Evolutionary conservation across 2,888 invertebrate genomes (phyloP), one percentile per base, ranked within the genome.

Genomic region (Phania funesta): DNA sequence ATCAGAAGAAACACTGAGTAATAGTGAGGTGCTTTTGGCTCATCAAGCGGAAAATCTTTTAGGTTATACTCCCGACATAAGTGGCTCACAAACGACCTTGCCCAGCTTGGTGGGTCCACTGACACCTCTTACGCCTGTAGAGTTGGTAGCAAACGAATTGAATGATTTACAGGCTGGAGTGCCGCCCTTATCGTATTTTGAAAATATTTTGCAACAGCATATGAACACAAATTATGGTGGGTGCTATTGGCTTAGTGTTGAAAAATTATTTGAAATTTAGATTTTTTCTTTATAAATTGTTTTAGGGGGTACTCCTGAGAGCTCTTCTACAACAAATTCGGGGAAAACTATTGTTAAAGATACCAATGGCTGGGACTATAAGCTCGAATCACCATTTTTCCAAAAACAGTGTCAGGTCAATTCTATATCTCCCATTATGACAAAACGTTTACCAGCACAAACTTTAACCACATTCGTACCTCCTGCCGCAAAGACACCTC

Each of bases 1-100:
- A 52, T 94, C 95, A 6, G 96, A 96, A 88, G 96, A 95, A 87
- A 94, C 93, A 20, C 85, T 90, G 2, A 90, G 90, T 74, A 90
- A 89, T 75, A 90, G 89, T 54, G 91, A 90, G 74, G 85, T 88
- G 76, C 48, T 83, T 60, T 83, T 73, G 22, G 77, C 80, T 11
- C 87, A 87, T 11, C 86, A 85, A 20, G 80, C 85, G 20, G 87
- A 87, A 13, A 86, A 88, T 79, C 73, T 86, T 2, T 84, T 86
- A 62, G 85, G 85, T 52, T 86, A 84, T 48, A 84, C 85, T 3
- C 85, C 85, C 13, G 88, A 88, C 60, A 58, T 86, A 32, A 86
- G 87, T 80, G 85, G 87, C 7, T 87, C 88, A 13, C 88, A 87
- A 77, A 85, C 86, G 58, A 87, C 89, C 1, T 74, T 88, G 62